Percentiles rank a stretch among this genome's conserved stretches.
Evolutionary conservation across 2,113 vertebrate genomes (phyloP).

Genomic region (Xyrauchen texanus): DNA sequence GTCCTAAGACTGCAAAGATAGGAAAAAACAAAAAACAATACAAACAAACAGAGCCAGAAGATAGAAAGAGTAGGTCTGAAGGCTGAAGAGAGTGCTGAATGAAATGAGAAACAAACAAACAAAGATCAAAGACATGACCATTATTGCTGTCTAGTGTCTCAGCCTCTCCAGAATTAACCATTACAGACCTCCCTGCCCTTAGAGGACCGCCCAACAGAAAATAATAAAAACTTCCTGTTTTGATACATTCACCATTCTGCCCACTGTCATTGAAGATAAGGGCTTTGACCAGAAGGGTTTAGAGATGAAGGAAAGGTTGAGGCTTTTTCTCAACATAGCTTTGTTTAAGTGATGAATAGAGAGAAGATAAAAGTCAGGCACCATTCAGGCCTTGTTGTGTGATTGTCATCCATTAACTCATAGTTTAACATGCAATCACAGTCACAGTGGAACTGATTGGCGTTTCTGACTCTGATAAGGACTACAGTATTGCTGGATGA

Average conservation of each 20-base stretch:
- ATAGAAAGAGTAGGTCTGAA: slow-evolving; percentile 21
- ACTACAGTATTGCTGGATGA: background rate
- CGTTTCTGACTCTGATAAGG: slow-evolving; percentile 8
- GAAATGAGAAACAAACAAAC: slow-evolving; percentile 30
- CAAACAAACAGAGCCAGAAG: slow-evolving; percentile 9
- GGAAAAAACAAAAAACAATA: slow-evolving; percentile 1
- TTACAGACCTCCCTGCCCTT: slow-evolving; percentile 11
- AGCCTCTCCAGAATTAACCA: slow-evolving; percentile 31
- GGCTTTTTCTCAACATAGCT: slow-evolving; percentile 8
- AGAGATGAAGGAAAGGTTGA: background rate
- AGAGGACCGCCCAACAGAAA: slow-evolving; percentile 9
- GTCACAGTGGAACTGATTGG: background rate
- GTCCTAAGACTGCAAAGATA: background rate
- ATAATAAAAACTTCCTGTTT: slow-evolving; percentile 22
- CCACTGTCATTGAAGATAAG: slow-evolving; percentile 18
- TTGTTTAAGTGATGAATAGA: slow-evolving; percentile 41
- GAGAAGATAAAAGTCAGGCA: background rate
- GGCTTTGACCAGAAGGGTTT: slow-evolving; percentile 19
- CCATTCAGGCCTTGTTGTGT: slow-evolving; percentile 6
- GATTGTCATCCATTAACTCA: slow-evolving; percentile 36
- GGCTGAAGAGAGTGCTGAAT: slow-evolving; percentile 4
- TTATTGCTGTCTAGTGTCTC: background rate
- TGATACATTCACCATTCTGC: background rate
- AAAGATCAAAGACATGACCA: slow-evolving; percentile 33
- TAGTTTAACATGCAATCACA: slow-evolving; percentile 19